phyloP scores from a whole-genome alignment of 2,797 vertebrate genomes.

The Chiroxiphia lanceolata region DNA sequence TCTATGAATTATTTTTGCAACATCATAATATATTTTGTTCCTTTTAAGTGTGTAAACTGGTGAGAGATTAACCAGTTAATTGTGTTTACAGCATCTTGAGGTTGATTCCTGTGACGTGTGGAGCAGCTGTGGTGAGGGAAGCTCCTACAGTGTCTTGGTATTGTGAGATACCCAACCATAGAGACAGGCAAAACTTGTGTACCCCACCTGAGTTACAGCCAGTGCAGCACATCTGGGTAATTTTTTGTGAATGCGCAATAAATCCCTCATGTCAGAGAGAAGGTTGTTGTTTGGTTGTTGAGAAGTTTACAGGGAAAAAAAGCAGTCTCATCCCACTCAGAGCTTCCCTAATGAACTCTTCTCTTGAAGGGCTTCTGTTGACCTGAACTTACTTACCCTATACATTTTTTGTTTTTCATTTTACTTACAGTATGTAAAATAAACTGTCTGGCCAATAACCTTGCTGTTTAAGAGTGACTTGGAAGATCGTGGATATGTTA shows the following conservation, averaged over 20 bases:
- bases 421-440: background rate
- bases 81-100: background rate
- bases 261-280: background rate
- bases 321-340: background rate
- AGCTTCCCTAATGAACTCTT: background rate
- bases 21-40: background rate
- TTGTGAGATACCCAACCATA: background rate
- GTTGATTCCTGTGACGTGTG: background rate
- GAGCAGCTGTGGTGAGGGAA: background rate
- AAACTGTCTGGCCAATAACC: background rate
- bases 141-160: accelerated
- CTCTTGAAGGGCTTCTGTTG: background rate
- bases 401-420: background rate
- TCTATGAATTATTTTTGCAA: background rate
- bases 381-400: background rate
- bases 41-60: background rate
- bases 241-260: background rate
- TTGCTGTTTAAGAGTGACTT: background rate
- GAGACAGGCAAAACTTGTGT: background rate
- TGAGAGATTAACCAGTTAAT: background rate
- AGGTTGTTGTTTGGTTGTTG: background rate
- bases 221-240: accelerated
- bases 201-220: background rate
- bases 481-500: background rate
- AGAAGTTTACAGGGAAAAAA: background rate